Evolutionary conservation across 2,888 invertebrate species (phyloP).

Genomic region (Lepas anatifera): DNA sequence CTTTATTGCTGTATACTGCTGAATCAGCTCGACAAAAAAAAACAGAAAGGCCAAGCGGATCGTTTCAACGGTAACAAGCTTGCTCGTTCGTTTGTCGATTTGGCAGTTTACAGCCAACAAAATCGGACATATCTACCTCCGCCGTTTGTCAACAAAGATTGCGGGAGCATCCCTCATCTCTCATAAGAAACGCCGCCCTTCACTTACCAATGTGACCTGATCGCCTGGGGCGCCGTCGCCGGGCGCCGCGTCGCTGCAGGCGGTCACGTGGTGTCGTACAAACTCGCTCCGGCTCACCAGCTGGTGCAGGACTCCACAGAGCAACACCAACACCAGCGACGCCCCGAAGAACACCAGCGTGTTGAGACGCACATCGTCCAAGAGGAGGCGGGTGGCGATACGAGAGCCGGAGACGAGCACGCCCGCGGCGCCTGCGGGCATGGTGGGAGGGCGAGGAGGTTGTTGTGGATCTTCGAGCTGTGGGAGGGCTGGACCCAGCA

Average conservation of each 20-base stretch:
- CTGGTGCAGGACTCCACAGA: slow-evolving; percentile 66
- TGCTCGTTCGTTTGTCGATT: too few relatives aligned
- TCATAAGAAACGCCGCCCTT: too few relatives aligned
- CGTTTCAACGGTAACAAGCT: too few relatives aligned
- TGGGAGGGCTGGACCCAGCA: too few relatives aligned
- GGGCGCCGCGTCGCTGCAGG: not conserved
- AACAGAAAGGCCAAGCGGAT: too few relatives aligned
- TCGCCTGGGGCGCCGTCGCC: not conserved
- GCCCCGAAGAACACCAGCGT: slow-evolving; percentile 76
- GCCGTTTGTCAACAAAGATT: too few relatives aligned
- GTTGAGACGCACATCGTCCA: slow-evolving; percentile 62
- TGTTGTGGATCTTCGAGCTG: too few relatives aligned
- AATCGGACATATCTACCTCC: too few relatives aligned
- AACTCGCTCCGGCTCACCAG: slow-evolving; percentile 65
- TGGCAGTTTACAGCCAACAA: too few relatives aligned
- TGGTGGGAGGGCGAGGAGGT: slow-evolving; percentile 11
- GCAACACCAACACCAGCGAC: slow-evolving; percentile 59
- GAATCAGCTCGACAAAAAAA: too few relatives aligned
- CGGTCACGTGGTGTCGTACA: slow-evolving; percentile 40
- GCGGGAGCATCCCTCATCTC: too few relatives aligned
- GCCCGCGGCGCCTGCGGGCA: slow-evolving; percentile 61
- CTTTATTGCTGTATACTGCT: too few relatives aligned
- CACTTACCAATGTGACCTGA: not conserved
- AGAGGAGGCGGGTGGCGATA: slow-evolving; percentile 65
- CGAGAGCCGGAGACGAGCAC: slow-evolving; percentile 74